Base-by-base conservation (phyloP, 2,113 vertebrate species). In the Platysteira castanea region DNA sequence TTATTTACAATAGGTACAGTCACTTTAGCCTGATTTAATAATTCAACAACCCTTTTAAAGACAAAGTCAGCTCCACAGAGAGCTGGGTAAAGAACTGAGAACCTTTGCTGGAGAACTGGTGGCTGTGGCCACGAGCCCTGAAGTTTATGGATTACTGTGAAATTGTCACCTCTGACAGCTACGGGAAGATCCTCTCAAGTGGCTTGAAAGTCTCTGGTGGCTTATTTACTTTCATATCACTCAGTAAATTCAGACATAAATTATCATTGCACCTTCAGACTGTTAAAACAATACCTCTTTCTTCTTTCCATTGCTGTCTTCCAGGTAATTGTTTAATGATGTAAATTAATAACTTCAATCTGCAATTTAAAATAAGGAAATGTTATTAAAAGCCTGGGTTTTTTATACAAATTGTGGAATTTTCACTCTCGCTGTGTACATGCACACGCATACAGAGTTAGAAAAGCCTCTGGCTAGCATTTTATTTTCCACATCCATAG, bases 1-100 rank as follows among this genome's bases (percentile, higher is more conserved):
- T 96, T 90, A 94, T 96, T 96, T 88, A 95, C 63, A 74, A 67
- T 56, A 49, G 65, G 7, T 89, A n/a, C 11, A 96, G 95, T 84
- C 60, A 54, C 79, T 96, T 96, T 22, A 86, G 31, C 14, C 56
- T 31, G 63, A 60, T 77, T 96, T 80, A 95, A 94, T 93, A 94
- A 90, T 92, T 95, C 30, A 96, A 83, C 89, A 70, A 28, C 13
- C 68, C 54, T 95, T 93, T 91, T 74, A 95, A 93, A 93, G 71
- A 49, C 39, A 30, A 84, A 89, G 41, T 24, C 41, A 53, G 22
- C 89, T 90, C 75, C 39, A 15, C 35, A 30, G 75, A 84, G 85
- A 65, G 50, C 46, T 83, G 46, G 39, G 27, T 41, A 44, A 73
- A 63, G 74, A 65, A 20, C 9, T 2, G 18, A 76, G 78, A 85